Evolutionary conservation across 2,113 vertebrate genomes (phyloP), one percentile per base, ranked within the genome.

Genomic region (Nanorana parkeri): DNA sequence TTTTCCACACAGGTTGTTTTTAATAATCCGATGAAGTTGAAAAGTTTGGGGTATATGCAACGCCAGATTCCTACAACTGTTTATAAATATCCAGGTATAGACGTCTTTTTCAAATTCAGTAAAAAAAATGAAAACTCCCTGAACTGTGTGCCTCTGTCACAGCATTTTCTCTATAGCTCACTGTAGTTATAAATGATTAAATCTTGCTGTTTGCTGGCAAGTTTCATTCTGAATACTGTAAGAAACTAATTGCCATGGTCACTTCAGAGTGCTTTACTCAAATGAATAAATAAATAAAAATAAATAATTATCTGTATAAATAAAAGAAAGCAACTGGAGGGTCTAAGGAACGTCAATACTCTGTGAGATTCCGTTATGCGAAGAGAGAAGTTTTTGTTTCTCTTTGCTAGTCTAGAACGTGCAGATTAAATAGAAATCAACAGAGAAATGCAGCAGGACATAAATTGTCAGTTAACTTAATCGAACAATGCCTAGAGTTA

Each of bases 21-120:
- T 83, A 83, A 68, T 83, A 41, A 76, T 83, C 24, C 51, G 41
- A 29, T 67, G 55, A 68, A 76, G 80, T 83, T 76, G 63, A 58
- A 83, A 83, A 83, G 63, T 83, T 82, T 82, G n/a, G 51, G n/a
- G 47, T 54, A 76, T 32, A 15, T 58, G 24, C 47, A 58, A 47
- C 24, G 20, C 52, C 67, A n/a, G 16, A 28, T 73, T 72, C 17
- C 11, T 29, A 60, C 36, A 29, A 15, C 23, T 29, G 23, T 63
- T 19, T 20, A 29, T 74, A 26, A 36, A 61, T 72, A 72, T 47
- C 61, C 63, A 32, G 20, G 26, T 41, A 74, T 75, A 73, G 17
- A 26, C 32, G 26, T 11, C 13, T 55, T 56, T 73, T 72, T 56
- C 19, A 11, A 60, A 21, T 74, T 74, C 11, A 36, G 36, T 52